Base-by-base conservation (phyloP, 2,888 invertebrate species). In the Agrochola lychnidis region DNA sequence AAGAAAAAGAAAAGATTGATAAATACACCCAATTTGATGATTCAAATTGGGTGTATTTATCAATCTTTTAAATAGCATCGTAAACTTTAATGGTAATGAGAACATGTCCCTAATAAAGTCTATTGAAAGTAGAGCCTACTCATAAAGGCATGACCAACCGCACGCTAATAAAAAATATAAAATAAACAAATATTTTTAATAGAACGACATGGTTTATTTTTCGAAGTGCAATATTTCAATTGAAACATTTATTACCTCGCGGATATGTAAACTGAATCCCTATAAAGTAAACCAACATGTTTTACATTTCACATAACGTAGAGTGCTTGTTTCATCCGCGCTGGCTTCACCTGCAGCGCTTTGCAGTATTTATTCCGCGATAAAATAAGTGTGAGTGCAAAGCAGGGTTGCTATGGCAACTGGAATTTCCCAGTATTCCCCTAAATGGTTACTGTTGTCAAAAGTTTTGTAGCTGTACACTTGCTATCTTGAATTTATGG, bases 301-400 rank as follows among this genome's bases (percentile, higher is more conserved):
- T 76, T 71, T 66, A 73, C 62, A 66, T 81, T 78, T 74, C 68
- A 63, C 72, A 79, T 75, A 76, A 56, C 59, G 73, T 71, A 57
- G 64, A 79, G 84, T 81, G 86, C 70, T 83, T 78, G 84, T 77
- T 82, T 76, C 71, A 80, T 77, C 53, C 62, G 40, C 78, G 30
- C 42, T 22, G 62, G 59, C 40, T 73, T 72, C 76, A 77, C 86
- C 62, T 76, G 68, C 83, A 83, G 68, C 67, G 64, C 74, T 79
- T 74, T 72, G 67, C 73, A 71, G 64, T 79, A 83, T 88, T 83
- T 83, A 81, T 81, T 78, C 53, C 63, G 48, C 59, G 70, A 83
- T 84, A 78, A 88, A 83, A 79, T 81, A 79, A 75, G 51, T 57
- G 48, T 56, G 73, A 74, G 66, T 81, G 73, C 74, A 77, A 82